Percentiles rank a stretch among this genome's conserved stretches.
Conservation (phyloP, 2,888 invertebrate species). For the Rhopalosiphum nymphaeae region DNA sequence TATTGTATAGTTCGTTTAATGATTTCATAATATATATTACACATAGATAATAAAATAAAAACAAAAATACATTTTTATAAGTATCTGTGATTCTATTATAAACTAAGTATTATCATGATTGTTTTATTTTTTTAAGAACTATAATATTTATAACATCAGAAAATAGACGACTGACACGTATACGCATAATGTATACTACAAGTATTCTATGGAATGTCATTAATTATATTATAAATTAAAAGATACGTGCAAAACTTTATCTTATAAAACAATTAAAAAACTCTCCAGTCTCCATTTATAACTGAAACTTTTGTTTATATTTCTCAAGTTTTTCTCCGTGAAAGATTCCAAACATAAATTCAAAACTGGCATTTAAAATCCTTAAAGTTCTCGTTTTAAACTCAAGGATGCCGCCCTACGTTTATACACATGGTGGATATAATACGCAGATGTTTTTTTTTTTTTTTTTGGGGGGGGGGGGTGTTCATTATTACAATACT, state of each 20-base stretch:
- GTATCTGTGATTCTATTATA: not conserved
- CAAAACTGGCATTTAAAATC: slow-evolving; percentile 57
- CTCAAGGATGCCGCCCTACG: not conserved
- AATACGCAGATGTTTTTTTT: slow-evolving; percentile 19
- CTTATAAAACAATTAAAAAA: slow-evolving; percentile 61
- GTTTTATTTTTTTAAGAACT: not conserved
- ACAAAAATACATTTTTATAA: not conserved
- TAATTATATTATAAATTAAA: slow-evolving; percentile 62
- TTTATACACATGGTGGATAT: slow-evolving; percentile 29
- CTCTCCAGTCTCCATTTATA: slow-evolving; percentile 41
- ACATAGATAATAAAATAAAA: not conserved
- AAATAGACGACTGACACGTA: slow-evolving; percentile 39
- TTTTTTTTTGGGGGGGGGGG: no score
- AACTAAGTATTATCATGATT: not conserved
- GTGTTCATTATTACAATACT: slow-evolving; percentile 4
- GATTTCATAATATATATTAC: not conserved
- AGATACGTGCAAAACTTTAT: slow-evolving; percentile 61
- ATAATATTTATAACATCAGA: not conserved
- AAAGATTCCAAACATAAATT: slow-evolving; percentile 58
- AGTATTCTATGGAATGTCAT: slow-evolving; percentile 51
- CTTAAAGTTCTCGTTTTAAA: slow-evolving; percentile 28
- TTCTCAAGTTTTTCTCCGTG: slow-evolving; percentile 49
- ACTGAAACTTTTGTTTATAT: slow-evolving; percentile 60
- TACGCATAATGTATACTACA: not conserved
- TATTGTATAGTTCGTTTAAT: not conserved